Percentiles rank a stretch among this genome's conserved stretches.
Conservation (phyloP, 2,797 vertebrate species). For the Hydrocynus forskahlii region DNA sequence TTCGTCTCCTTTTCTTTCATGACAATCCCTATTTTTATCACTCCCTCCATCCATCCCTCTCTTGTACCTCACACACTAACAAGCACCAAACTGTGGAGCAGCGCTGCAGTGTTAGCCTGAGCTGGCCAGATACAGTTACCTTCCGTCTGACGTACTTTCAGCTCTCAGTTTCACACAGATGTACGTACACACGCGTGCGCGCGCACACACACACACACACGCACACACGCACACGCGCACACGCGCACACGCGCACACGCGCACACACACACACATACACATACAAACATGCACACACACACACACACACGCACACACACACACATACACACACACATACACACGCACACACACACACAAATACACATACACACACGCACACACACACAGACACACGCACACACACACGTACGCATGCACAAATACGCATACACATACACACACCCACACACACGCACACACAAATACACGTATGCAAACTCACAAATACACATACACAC, state of each 20-base stretch:
- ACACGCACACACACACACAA: too few relatives aligned
- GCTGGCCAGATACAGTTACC: constrained; percentile 57
- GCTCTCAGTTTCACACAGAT: constrained; percentile 63
- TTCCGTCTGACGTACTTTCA: constrained; percentile 60
- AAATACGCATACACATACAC: too few relatives aligned
- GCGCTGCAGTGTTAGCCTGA: constrained; percentile 40
- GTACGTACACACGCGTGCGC: background rate
- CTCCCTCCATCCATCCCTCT: constrained; percentile 37
- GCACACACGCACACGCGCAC: constrained; percentile 1
- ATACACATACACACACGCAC: constrained; percentile 22
- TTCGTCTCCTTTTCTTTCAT: constrained; percentile 1
- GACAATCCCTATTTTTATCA: constrained; percentile 31
- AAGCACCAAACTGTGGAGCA: constrained; percentile 50
- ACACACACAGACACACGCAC: constrained; percentile 10
- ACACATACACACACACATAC: constrained; percentile 50
- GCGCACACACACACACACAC: constrained; percentile 19
- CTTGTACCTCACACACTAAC: background rate
- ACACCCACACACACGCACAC: too few relatives aligned
- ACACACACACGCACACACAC: too few relatives aligned
- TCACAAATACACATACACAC: too few relatives aligned
- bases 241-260: too few relatives aligned
- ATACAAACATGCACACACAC: too few relatives aligned
- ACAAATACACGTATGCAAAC: too few relatives aligned
- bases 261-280: too few relatives aligned
- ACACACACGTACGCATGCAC: background rate